Percentiles rank a stretch among this genome's conserved stretches.
Evolutionary conservation across 2,797 vertebrate species (phyloP).

Genomic region (Thalassophryne amazonica): DNA sequence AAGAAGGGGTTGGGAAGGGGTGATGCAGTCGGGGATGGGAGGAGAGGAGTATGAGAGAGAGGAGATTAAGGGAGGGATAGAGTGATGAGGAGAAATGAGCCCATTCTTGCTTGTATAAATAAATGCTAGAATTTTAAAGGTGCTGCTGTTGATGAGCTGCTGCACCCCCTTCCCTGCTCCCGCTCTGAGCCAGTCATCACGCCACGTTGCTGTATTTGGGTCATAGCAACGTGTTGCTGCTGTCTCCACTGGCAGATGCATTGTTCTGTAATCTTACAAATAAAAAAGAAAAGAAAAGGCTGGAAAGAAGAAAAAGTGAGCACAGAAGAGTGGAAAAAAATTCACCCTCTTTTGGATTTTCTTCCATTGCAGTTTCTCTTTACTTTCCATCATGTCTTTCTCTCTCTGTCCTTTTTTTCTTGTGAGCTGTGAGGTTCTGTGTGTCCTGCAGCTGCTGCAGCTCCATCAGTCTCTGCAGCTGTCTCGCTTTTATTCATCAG

Average conservation of each 20-base stretch:
- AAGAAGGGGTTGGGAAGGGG: too few species aligned
- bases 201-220: slow-evolving; percentile 74
- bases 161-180: slow-evolving; percentile 38
- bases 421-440: not conserved
- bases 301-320: slow-evolving; percentile 30
- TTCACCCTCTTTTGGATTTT: slow-evolving; percentile 17
- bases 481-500: slow-evolving; percentile 39
- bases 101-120: slow-evolving; percentile 50
- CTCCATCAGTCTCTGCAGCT: slow-evolving; percentile 3
- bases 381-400: not conserved
- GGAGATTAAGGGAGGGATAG: not conserved
- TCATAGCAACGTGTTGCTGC: slow-evolving; percentile 74
- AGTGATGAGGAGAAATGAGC: slow-evolving; percentile 9
- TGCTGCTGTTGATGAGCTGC: slow-evolving; percentile 52
- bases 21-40: too few species aligned
- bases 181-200: slow-evolving; percentile 70
- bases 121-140: slow-evolving; percentile 75
- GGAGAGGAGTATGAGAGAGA: slow-evolving; percentile 5
- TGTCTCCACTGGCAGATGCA: slow-evolving; percentile 72
- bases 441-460: not conserved
- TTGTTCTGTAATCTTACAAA: slow-evolving; percentile 73
- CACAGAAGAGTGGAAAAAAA: slow-evolving; percentile 22
- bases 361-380: not conserved
- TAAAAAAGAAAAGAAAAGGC: too few species aligned
- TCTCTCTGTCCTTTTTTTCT: not conserved